Conservation (phyloP, 2,113 vertebrate genomes). For the Leuciscus idus region DNA sequence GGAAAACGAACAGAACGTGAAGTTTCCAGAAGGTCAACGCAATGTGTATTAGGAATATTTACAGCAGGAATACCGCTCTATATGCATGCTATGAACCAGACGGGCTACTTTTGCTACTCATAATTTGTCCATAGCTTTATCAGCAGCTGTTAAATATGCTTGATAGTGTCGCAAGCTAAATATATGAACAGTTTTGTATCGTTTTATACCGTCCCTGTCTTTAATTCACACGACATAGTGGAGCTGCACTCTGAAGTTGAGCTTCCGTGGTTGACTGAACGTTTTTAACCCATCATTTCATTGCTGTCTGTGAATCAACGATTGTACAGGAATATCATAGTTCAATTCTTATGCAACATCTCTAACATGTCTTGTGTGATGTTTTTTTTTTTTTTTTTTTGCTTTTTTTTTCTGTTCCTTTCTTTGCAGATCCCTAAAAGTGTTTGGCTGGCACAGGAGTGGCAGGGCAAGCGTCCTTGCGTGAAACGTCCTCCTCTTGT, state of each 20-base stretch:
- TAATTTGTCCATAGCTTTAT: slow-evolving; percentile 36
- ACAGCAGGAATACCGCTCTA: slow-evolving; percentile 23
- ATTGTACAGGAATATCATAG: slow-evolving; percentile 22
- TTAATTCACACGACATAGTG: background rate
- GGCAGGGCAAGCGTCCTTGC: slow-evolving; percentile 78
- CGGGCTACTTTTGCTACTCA: slow-evolving; percentile 25
- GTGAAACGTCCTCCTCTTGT: slow-evolving; percentile 68
- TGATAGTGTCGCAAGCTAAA: slow-evolving; percentile 7
- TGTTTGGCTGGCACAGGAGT: slow-evolving; percentile 75
- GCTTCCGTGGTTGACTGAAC: background rate
- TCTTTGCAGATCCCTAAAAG: slow-evolving; percentile 88
- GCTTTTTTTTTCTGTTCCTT: slow-evolving; percentile 72
- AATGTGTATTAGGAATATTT: slow-evolving; percentile 8
- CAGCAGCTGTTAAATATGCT: slow-evolving; percentile 51
- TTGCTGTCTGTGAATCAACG: slow-evolving; percentile 29
- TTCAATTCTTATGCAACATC: slow-evolving; percentile 64
- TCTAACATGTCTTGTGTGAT: slow-evolving; percentile 65
- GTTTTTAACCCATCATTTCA: background rate
- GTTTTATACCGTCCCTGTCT: slow-evolving; percentile 18
- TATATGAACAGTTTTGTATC: background rate
- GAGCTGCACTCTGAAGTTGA: background rate
- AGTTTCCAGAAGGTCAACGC: slow-evolving; percentile 21
- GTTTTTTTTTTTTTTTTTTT: slow-evolving; percentile 68
- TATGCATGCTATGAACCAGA: slow-evolving; percentile 41
- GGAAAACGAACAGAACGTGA: slow-evolving; percentile 10